Percentiles rank a stretch among this genome's conserved stretches.
phyloP scores from a whole-genome alignment of 1,140 invertebrate genomes.

The Meloidogyne exigua region DNA sequence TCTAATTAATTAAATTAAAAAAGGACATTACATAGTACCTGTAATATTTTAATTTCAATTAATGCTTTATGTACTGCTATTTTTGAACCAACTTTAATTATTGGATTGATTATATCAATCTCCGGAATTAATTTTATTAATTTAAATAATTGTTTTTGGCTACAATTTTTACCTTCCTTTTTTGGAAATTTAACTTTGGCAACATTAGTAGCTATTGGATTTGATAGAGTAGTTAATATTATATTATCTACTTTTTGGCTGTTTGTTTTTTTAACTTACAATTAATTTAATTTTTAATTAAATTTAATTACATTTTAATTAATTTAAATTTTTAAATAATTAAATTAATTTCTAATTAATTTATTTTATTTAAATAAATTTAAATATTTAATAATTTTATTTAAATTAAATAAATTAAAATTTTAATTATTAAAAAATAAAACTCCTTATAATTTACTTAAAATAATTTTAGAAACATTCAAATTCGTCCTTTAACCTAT shows the following conservation, averaged over 20 bases:
- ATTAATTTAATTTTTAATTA: not conserved
- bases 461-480: not conserved
- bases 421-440: no score
- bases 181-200: slow-evolving; percentile 9
- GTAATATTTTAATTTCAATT: not conserved
- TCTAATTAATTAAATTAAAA: no score
- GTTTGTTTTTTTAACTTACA: not conserved
- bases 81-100: not conserved
- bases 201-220: slow-evolving; percentile 13
- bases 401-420: no score
- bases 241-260: not conserved
- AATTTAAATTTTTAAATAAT: no score
- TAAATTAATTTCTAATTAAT: no score
- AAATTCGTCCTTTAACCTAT: not conserved
- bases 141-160: slow-evolving; percentile 12
- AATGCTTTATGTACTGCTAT: slow-evolving; percentile 1
- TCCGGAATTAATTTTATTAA: slow-evolving; percentile 4
- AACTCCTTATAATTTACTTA: no score
- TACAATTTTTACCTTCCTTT: slow-evolving; percentile 21
- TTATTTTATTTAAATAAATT: no score
- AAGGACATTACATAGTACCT: not conserved
- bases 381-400: no score
- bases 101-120: not conserved
- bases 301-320: not conserved
- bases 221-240: slow-evolving; percentile 13